A percentile compares a stretch with the other conserved stretches of the same genome.
These are phyloP conservation scores for Tuberolachnus salignus DNA, from an alignment of 2,888 invertebrate species.

Conservation along the genomic window DNA sequence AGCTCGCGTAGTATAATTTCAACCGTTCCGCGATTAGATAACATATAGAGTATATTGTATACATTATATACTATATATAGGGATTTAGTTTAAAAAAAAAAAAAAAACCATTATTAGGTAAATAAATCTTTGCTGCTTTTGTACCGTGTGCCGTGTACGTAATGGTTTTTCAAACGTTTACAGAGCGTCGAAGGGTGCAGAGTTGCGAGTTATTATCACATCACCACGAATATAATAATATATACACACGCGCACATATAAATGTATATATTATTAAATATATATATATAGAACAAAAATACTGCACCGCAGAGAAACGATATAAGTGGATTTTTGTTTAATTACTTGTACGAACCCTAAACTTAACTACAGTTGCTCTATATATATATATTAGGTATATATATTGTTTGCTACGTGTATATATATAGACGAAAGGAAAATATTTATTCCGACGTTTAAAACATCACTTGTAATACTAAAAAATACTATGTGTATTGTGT, in stretches of 20 bases:
- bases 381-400: no score
- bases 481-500: neutral
- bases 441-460: constrained; percentile 26
- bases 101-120: constrained; percentile 10
- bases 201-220: constrained; percentile 36
- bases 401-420: constrained; percentile 16
- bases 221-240: neutral
- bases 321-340: constrained; percentile 51
- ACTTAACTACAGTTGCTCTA: constrained; percentile 35
- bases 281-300: constrained; percentile 16
- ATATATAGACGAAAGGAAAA: constrained; percentile 19
- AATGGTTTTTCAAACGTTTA: constrained; percentile 39
- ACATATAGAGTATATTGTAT: neutral
- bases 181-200: constrained; percentile 35
- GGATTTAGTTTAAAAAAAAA: neutral
- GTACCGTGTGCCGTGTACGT: neutral
- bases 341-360: constrained; percentile 36
- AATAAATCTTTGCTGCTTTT: constrained; percentile 23
- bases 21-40: constrained; percentile 4
- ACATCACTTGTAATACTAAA: neutral
- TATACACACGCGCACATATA: neutral
- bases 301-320: neutral
- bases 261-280: neutral
- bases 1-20: neutral
- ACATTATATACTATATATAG: no score